phyloP scores from a whole-genome alignment of 1,140 invertebrate species.

The Drosophila micromelanica region DNA sequence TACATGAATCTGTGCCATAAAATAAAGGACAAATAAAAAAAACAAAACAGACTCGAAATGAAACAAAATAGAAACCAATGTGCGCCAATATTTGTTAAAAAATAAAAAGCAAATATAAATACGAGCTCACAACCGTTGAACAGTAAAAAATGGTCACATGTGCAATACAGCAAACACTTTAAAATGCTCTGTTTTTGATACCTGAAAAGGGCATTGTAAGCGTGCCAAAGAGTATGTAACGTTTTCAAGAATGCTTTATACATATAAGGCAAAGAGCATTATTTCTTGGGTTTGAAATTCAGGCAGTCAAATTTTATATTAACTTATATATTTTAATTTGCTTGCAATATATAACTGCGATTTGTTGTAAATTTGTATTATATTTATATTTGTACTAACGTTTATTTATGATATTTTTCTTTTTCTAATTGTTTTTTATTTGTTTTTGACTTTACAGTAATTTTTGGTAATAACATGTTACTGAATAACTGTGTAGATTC shows the following conservation, averaged over 20 bases:
- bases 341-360: no score
- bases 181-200: slow-evolving; percentile 8
- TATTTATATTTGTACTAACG: no score
- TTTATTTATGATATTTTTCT: no score
- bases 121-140: slow-evolving; percentile 55
- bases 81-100: slow-evolving; percentile 68
- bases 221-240: not conserved
- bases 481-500: no score
- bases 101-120: slow-evolving; percentile 60
- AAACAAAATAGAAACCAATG: slow-evolving; percentile 35
- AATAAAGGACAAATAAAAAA: slow-evolving; percentile 11
- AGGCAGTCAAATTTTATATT: no score
- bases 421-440: no score
- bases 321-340: no score
- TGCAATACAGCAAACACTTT: slow-evolving; percentile 52
- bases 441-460: no score
- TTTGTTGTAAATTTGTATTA: no score
- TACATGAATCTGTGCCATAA: slow-evolving; percentile 20
- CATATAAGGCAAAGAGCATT: not conserved
- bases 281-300: no score
- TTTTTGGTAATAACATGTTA: no score
- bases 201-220: not conserved
- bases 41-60: not conserved
- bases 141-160: slow-evolving; percentile 78
- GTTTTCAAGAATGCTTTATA: not conserved